Percentiles rank a stretch among this genome's conserved stretches.
Evolutionary conservation across 30 jellyfish, hydroid and myxozoan species (phyloP).

Genomic region (Sanderia malayensis): DNA sequence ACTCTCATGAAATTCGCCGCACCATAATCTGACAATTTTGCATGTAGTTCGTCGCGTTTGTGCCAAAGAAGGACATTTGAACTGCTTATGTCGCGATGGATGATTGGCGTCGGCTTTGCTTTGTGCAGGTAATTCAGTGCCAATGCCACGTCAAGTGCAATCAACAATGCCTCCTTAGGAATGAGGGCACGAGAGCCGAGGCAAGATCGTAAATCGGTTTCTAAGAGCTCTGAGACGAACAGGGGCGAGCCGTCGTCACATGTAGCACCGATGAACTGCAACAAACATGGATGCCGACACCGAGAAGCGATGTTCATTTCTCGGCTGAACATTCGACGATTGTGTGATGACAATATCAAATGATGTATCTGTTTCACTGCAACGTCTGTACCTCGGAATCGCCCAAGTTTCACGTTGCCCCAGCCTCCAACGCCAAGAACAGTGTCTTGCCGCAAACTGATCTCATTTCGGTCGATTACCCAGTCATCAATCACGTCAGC

Average conservation of each 20-base stretch:
- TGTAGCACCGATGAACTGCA: conserved; percentile 97
- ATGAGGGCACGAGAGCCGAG: conserved; percentile 43
- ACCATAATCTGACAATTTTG: conserved; percentile 89
- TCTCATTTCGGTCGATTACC: conserved; percentile 75
- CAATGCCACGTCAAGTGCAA: conserved; percentile 70
- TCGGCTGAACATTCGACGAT: conserved; percentile 90
- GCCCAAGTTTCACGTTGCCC: conserved; percentile 95
- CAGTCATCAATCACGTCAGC: conserved; percentile 47
- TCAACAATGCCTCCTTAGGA: conserved; percentile 24
- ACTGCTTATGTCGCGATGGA: conserved; percentile 95
- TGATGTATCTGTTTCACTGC: conserved; percentile 94
- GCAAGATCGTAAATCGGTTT: conserved; percentile 70
- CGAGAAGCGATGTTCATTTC: conserved; percentile 94
- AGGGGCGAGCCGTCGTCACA: conserved; percentile 90
- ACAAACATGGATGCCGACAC: conserved; percentile 95
- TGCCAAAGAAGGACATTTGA: conserved; percentile 76
- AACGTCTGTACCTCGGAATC: conserved; percentile 90
- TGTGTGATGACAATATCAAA: conserved; percentile 84
- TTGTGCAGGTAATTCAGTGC: conserved; percentile 80
- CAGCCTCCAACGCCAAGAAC: conserved; percentile 91
- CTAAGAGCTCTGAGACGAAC: conserved; percentile 78
- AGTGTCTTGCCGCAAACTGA: conserved; percentile 32
- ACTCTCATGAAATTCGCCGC: conserved; percentile 90
- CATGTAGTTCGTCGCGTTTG: conserved; percentile 72
- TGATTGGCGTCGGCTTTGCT: conserved; percentile 73